Conservation (phyloP, 2,888 invertebrate species). For the Erebia epiphron region DNA sequence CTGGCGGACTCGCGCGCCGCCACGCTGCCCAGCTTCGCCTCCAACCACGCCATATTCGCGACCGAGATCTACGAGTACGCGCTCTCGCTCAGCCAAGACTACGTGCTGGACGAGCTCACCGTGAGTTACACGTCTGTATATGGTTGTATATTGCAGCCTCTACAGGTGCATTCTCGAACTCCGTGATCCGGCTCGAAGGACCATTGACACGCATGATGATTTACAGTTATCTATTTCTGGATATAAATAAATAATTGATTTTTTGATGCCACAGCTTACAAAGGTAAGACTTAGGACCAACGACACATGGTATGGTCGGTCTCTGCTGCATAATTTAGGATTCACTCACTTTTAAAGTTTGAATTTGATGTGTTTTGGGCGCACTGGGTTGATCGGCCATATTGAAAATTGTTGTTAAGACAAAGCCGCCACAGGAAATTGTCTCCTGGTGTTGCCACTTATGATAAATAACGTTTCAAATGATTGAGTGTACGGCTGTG, state of each 20-base stretch:
- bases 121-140: slow-evolving; percentile 58
- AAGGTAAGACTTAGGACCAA: background rate
- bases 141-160: background rate
- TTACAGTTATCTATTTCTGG: no score
- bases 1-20: slow-evolving; percentile 87
- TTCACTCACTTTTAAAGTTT: no score
- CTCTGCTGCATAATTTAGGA: background rate
- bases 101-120: slow-evolving; percentile 89
- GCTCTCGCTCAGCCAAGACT: slow-evolving; percentile 88
- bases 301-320: background rate
- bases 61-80: slow-evolving; percentile 98
- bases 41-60: slow-evolving; percentile 93
- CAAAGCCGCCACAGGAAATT: background rate
- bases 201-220: background rate
- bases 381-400: no score
- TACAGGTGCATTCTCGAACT: background rate
- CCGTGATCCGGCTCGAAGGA: background rate
- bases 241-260: background rate
- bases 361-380: no score
- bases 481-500: no score
- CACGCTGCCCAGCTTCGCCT: slow-evolving; percentile 86
- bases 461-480: no score
- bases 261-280: background rate
- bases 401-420: no score
- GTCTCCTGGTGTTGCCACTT: no score